Evolutionary conservation across 1,140 invertebrate genomes (phyloP), one percentile per base, ranked within the genome.

Genomic region (Drosophila oshimai): DNA sequence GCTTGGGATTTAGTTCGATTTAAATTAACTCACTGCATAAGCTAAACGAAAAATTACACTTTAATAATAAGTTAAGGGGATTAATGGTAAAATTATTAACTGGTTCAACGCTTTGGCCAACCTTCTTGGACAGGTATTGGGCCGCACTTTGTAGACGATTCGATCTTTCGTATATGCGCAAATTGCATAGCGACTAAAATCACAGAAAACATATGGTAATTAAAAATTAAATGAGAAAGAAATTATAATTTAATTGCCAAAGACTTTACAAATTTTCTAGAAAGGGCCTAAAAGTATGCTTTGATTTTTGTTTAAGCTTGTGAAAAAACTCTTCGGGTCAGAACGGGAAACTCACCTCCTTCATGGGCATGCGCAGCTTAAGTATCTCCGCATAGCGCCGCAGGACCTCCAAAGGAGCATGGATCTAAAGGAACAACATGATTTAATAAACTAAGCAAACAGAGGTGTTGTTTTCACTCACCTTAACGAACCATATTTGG

Each of bases 301-400:
- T 36, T 4, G 45, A 50, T 39, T 55, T 36, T 4, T 6, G 4
- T 6, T 37, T 44, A 3, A 3, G 10, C 15, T 6, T 5, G 6
- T 10, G 4, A 3, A 7, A 13, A 26, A 37, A 26, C 1, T 0
- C n/a, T n/a, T n/a, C n/a, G n/a, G n/a, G n/a, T n/a, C n/a, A n/a
- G n/a, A n/a, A n/a, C 0, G 9, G 4, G 3, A 4, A 2, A 60
- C 77, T 80, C 76, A 97, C 93, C 92, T 96, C 94, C 93, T 96
- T 97, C 94, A 99, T 97, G 9, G 98, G 97, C 95, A 99, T 96
- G 91, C 97, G 94, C 22, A 99, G 93, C 90, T 98, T 98, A 74
- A 99, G 93, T 77, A 99, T 95, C 92, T 99, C 98, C 47, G 97
- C 95, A 92, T 99, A 99, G 74, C 96, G 94, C 68, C 94, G 93